A percentile compares a stretch with the other conserved stretches of the same genome.
Evolutionary conservation across 1,140 invertebrate species (phyloP).

Genomic region (Papilio glaucus): DNA sequence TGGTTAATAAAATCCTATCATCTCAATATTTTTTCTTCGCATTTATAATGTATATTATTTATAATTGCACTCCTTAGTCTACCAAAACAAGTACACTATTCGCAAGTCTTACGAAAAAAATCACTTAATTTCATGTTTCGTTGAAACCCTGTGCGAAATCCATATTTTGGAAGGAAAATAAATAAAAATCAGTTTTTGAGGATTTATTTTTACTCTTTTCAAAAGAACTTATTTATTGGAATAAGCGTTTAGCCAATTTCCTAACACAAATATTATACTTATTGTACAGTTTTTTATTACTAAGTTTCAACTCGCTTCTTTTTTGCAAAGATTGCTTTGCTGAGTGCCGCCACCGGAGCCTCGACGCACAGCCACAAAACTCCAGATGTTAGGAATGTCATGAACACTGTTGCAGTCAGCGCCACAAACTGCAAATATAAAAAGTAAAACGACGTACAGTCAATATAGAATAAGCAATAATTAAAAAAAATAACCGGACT

Average conservation of each 20-base stretch:
- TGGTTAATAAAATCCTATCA: too few species aligned
- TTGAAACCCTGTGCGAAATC: too few species aligned
- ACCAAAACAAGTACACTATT: too few species aligned
- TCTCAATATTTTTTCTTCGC: too few species aligned
- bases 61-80: too few species aligned
- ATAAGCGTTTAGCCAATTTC: not conserved
- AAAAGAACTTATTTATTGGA: not conserved
- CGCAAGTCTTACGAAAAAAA: too few species aligned
- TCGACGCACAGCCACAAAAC: conserved; percentile 60
- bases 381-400: conserved; percentile 53
- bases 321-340: conserved; percentile 38
- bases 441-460: not conserved
- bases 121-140: too few species aligned
- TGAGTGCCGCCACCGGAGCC: conserved; percentile 52
- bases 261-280: not conserved
- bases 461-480: not conserved
- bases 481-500: too few species aligned
- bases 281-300: not conserved
- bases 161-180: conserved; percentile 9
- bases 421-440: conserved; percentile 54
- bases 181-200: not conserved
- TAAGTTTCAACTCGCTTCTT: not conserved
- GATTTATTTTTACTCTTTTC: not conserved
- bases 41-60: too few species aligned
- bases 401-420: conserved; percentile 52